Evolutionary conservation across 2,113 vertebrate species (phyloP), one percentile per base, ranked within the genome.

Genomic region (Abramis brama): DNA sequence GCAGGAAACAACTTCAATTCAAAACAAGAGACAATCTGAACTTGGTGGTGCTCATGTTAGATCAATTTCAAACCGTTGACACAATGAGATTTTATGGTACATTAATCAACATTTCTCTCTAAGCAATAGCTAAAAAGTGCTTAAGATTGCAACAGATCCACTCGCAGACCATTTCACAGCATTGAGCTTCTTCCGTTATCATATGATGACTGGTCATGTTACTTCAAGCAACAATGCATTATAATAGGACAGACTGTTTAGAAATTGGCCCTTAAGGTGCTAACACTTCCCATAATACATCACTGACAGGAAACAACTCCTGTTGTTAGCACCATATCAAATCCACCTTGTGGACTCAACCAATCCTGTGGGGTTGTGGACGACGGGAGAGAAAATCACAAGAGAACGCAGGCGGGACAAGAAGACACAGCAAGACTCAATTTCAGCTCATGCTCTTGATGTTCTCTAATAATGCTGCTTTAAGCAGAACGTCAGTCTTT

Each of bases 401-500:
- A 30, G 79, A 13, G 15, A 52, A 68, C 0, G 21, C 19, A 64
- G 66, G 64, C 43, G 57, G 39, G 57, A 52, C 9, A 1, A 27
- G 73, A 11, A 0, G 47, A 57, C 19, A 8, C 6, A 23, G 55
- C 55, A 57, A 57, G 55, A 23, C 80, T 7, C 9, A 52, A 73
- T 75, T 95, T 98, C 96, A 99, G 71, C 92, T 94, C 82, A 99
- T 95, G 5, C 79, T 94, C 89, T 88, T 92, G 0, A 96, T 95
- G 66, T 87, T 81, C 23, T 93, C 89, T 4, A 97, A 93, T 23
- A 99, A 92, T 79, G 96, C 93, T 0, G 95, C 92, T 68, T 96
- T 95, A 60, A 99, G 94, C 70, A 95, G 70, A 17, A 89, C 87
- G 2, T 91, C 83, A 13, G 88, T 92, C 3, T 90, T 94, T 0